These are phyloP conservation scores for Geophilus truncorum DNA, from an alignment of 2,888 invertebrate species.

Conservation along the genomic window DNA sequence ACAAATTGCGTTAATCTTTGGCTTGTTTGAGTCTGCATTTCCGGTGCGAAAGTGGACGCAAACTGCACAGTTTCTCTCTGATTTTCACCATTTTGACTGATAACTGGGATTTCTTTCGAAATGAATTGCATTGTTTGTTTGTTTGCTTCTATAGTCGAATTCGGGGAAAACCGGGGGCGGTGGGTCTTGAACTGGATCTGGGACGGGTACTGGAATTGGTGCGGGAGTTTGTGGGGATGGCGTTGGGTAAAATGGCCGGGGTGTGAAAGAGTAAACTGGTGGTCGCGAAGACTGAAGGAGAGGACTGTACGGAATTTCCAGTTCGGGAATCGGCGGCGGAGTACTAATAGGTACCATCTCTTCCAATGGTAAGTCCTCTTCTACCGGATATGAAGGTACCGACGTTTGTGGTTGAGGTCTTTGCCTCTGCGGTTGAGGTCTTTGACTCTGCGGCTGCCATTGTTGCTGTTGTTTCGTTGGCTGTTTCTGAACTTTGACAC, in stretches of 20 bases:
- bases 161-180: not conserved
- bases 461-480: too few relatives aligned
- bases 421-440: too few relatives aligned
- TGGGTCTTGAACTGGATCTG: not conserved
- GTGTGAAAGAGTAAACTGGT: too few relatives aligned
- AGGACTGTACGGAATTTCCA: not conserved
- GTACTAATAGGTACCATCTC: not conserved
- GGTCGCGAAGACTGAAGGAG: not conserved
- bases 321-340: not conserved
- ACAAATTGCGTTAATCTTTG: too few relatives aligned
- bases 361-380: not conserved
- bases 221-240: not conserved
- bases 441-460: too few relatives aligned
- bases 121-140: not conserved
- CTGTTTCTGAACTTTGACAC: too few relatives aligned
- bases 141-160: not conserved
- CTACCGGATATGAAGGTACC: not conserved
- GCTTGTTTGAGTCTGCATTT: not conserved
- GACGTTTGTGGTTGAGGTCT: not conserved
- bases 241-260: not conserved
- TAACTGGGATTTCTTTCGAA: not conserved
- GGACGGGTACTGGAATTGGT: too few relatives aligned
- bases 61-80: too few relatives aligned
- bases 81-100: not conserved
- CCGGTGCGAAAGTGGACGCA: too few relatives aligned